Evolutionary conservation across 2,797 vertebrate genomes (phyloP), one percentile per base, ranked within the genome.

Genomic region (Manis crassicaudata): DNA sequence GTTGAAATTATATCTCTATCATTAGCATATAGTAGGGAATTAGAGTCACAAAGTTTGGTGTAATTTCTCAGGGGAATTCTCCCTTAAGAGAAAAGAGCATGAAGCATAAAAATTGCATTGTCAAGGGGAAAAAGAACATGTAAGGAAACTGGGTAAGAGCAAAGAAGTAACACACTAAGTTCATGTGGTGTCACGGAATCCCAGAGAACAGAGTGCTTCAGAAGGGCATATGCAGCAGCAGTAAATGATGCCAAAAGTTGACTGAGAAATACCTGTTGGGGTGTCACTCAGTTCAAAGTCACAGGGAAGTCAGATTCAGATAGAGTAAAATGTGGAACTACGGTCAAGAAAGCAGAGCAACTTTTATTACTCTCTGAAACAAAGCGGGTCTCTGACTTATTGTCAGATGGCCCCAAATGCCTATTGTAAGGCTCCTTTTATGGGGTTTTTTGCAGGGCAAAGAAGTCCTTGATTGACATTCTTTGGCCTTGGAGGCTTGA

Each of bases 1-100:
- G 16, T 62, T 84, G 9, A 86, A 96, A 95, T 67, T 70, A 82
- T 37, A 73, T 75, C 46, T 58, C 84, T 82, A 92, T 85, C 52
- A 67, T n/a, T 92, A 90, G 14, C 21, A 65, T 65, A 56, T 23
- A 77, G 17, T 37, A 85, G 3, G 13, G 52, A 92, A 84, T 86
- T 88, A 60, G 60, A 86, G 32, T 40, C 43, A 62, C 14, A 20
- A 29, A 23, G 29, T 37, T 75, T 17, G 25, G 40, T 65, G 8
- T 2, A 88, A 40, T 18, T 75, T 89, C 29, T 67, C 6, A 2
- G 63, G 65, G 21, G 2, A 46, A 62, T 77, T 84, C 52, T 20
- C 8, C 21, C n/a, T 94, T 27, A 67, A 54, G 7, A 94, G 29
- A 88, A 27, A 94, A 29, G 16, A 76, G 5, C 88, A 88, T 5